Evolutionary conservation across 2,113 vertebrate genomes (phyloP).

Genomic region (Rhadina sibilatrix): DNA sequence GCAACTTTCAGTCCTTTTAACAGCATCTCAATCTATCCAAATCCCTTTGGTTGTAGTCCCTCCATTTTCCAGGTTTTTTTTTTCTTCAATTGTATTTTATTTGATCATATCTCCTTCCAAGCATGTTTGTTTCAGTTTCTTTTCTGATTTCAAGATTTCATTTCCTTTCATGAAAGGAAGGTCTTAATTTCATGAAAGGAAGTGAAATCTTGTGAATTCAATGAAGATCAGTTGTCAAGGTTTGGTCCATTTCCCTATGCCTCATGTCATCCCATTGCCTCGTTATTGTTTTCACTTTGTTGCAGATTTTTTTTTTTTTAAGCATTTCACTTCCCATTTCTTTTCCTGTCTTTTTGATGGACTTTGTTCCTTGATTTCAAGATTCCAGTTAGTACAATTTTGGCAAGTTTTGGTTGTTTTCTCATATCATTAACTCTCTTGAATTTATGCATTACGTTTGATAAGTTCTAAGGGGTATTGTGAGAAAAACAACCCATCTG

Average conservation of each 20-base stretch:
- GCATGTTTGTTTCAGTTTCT: background rate
- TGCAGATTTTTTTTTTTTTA: background rate
- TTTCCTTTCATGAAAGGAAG: background rate
- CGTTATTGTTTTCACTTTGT: background rate
- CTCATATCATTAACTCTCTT: background rate
- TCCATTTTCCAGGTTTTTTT: background rate
- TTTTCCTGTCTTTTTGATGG: rapidly evolving
- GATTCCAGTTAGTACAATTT: background rate
- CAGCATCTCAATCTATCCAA: background rate
- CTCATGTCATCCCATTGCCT: background rate
- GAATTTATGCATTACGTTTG: background rate
- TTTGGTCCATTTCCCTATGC: no score
- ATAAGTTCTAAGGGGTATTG: background rate
- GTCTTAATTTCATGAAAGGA: background rate
- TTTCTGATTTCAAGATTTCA: background rate
- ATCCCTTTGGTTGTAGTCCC: background rate
- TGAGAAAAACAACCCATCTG: background rate
- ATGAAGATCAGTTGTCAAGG: no score
- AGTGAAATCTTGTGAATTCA: background rate
- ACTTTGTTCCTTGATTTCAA: background rate
- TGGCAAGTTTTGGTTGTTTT: background rate
- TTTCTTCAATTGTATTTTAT: background rate
- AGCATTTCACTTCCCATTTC: background rate
- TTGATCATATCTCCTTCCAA: background rate
- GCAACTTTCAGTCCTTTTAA: background rate